Percentiles rank a stretch among this genome's conserved stretches.
Conservation (phyloP, 2,888 invertebrate species). For the Agonopterix arenella region DNA sequence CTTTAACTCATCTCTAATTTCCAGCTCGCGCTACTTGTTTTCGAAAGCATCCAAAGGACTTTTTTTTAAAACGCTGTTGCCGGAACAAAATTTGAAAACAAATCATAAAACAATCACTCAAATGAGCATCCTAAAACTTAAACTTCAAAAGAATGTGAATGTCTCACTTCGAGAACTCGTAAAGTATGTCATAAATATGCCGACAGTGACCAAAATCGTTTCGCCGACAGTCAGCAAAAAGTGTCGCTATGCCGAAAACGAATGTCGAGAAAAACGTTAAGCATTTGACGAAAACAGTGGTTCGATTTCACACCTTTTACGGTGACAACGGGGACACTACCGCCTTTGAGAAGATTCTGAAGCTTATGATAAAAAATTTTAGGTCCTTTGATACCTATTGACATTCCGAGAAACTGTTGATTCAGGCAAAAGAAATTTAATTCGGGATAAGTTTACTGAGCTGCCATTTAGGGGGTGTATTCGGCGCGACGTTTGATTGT, state of each 20-base stretch:
- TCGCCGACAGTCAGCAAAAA: slow-evolving; percentile 17
- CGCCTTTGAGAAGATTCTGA: too few relatives aligned
- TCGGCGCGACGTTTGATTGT: background rate
- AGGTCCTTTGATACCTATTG: too few relatives aligned
- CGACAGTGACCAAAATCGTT: slow-evolving; percentile 6
- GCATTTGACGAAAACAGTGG: slow-evolving; percentile 14
- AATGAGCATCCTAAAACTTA: background rate
- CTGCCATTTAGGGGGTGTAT: background rate
- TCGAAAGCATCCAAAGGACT: too few relatives aligned
- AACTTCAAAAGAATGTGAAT: slow-evolving; percentile 2
- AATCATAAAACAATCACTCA: too few relatives aligned
- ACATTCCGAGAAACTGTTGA: too few relatives aligned
- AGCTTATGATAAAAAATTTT: too few relatives aligned
- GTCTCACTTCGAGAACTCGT: slow-evolving; percentile 13
- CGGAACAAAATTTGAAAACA: too few relatives aligned
- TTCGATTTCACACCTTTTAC: slow-evolving; percentile 18
- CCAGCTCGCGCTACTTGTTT: too few relatives aligned
- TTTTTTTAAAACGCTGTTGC: too few relatives aligned
- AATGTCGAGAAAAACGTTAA: slow-evolving; percentile 16
- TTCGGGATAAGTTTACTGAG: too few relatives aligned
- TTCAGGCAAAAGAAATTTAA: too few relatives aligned
- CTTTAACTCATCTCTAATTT: too few relatives aligned
- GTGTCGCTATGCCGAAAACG: slow-evolving; percentile 11
- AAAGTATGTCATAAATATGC: slow-evolving; percentile 13
- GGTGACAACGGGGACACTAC: background rate